phyloP scores from a whole-genome alignment of 2,888 invertebrate genomes.

The Pollenia angustigena region DNA sequence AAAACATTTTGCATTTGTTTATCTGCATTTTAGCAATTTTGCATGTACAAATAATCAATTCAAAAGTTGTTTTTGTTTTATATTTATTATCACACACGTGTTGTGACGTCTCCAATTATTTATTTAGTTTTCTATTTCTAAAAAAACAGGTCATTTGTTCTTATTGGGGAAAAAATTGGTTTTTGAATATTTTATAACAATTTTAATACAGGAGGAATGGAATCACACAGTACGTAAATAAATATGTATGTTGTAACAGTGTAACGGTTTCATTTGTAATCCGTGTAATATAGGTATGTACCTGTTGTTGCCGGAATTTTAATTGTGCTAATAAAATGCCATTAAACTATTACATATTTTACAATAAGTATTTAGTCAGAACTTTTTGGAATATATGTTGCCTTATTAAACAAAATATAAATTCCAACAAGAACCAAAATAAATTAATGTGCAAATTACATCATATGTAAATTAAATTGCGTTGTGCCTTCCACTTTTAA shows the following conservation, averaged over 20 bases:
- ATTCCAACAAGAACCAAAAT: too few relatives aligned
- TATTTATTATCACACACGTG: conserved; percentile 6
- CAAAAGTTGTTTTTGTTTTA: neutral
- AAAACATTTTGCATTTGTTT: conserved; percentile 17
- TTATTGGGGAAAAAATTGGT: too few relatives aligned
- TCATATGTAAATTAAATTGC: too few relatives aligned
- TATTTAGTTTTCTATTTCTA: neutral
- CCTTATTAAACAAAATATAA: too few relatives aligned
- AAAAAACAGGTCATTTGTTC: too few relatives aligned
- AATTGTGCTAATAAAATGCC: too few relatives aligned
- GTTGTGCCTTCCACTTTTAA: too few relatives aligned
- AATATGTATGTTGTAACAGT: neutral
- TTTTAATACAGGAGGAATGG: neutral
- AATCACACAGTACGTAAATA: neutral
- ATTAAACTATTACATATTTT: too few relatives aligned
- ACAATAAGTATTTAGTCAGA: too few relatives aligned
- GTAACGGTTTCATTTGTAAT: neutral
- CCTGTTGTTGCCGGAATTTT: neutral
- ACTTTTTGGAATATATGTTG: too few relatives aligned
- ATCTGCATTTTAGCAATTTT: neutral
- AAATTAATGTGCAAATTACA: too few relatives aligned
- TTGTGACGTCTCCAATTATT: neutral
- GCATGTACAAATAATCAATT: neutral
- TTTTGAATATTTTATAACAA: too few relatives aligned
- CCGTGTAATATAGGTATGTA: neutral